These are phyloP conservation scores for Guaruba guarouba DNA, from an alignment of 2,113 vertebrate species.

Conservation along the genomic window DNA sequence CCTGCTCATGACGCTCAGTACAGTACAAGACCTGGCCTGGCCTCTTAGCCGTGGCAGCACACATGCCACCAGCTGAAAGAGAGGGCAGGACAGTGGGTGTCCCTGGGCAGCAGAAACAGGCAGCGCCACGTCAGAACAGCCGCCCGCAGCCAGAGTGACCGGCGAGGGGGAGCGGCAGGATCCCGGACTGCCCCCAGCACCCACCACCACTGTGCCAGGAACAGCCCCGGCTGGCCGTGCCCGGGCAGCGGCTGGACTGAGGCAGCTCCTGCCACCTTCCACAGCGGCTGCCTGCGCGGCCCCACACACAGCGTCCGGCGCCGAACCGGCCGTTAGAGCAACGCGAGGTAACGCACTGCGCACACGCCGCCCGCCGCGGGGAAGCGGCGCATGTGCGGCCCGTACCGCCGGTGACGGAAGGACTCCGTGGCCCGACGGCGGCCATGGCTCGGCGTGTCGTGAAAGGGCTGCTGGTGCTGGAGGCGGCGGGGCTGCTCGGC, in stretches of 20 bases:
- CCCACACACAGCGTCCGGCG: rapidly evolving
- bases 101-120: background rate
- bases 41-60: background rate
- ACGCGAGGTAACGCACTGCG: rapidly evolving
- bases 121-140: too few relatives aligned
- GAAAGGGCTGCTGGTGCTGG: background rate
- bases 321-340: rapidly evolving
- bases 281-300: background rate
- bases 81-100: rapidly evolving
- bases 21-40: rapidly evolving
- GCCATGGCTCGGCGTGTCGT: background rate
- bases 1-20: background rate
- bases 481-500: background rate
- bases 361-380: rapidly evolving
- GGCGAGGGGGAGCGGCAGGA: background rate
- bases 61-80: rapidly evolving
- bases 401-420: background rate
- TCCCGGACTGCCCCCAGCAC: background rate
- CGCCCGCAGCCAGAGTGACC: too few relatives aligned
- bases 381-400: background rate
- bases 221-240: background rate
- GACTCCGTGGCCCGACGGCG: rapidly evolving
- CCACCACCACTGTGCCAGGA: background rate
- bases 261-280: background rate
- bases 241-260: background rate